Percentiles rank a stretch among this genome's conserved stretches.
These are phyloP conservation scores for Phaethornis superciliosus DNA, from an alignment of 2,113 vertebrate genomes.

Conservation along the genomic window DNA sequence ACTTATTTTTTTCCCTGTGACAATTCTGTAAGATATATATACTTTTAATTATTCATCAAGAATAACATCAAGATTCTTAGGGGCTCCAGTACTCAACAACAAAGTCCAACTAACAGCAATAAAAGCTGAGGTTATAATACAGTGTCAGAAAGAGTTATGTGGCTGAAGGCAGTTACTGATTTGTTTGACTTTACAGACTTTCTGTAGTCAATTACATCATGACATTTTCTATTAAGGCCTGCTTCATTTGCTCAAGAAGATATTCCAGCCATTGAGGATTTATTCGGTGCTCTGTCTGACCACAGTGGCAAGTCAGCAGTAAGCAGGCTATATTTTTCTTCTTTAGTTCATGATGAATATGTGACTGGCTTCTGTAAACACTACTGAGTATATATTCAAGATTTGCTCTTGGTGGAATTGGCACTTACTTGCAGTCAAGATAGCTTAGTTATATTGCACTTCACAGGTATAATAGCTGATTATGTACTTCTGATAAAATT, in stretches of 20 bases:
- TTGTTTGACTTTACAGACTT: conserved; percentile 23
- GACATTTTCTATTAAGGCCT: not conserved
- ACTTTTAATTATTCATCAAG: not conserved
- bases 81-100: conserved; percentile 33
- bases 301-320: conserved; percentile 9
- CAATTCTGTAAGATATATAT: not conserved
- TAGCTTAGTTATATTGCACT: conserved; percentile 74
- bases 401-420: conserved; percentile 77
- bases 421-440: conserved; percentile 79
- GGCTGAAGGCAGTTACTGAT: conserved; percentile 71
- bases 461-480: conserved; percentile 76
- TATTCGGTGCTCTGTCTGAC: conserved; percentile 33
- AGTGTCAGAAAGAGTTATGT: conserved; percentile 64
- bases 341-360: conserved; percentile 55
- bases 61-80: conserved; percentile 45
- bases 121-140: conserved; percentile 64
- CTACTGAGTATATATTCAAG: conserved; percentile 80
- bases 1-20: conserved; percentile 20
- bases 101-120: conserved; percentile 23
- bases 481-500: conserved; percentile 48
- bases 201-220: not conserved
- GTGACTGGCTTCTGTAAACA: conserved; percentile 80
- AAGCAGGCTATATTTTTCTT: conserved; percentile 39
- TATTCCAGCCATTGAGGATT: not conserved
- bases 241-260: conserved; percentile 14